These are phyloP conservation scores for Beris morrisii DNA, from an alignment of 2,888 invertebrate genomes.

Conservation along the genomic window DNA sequence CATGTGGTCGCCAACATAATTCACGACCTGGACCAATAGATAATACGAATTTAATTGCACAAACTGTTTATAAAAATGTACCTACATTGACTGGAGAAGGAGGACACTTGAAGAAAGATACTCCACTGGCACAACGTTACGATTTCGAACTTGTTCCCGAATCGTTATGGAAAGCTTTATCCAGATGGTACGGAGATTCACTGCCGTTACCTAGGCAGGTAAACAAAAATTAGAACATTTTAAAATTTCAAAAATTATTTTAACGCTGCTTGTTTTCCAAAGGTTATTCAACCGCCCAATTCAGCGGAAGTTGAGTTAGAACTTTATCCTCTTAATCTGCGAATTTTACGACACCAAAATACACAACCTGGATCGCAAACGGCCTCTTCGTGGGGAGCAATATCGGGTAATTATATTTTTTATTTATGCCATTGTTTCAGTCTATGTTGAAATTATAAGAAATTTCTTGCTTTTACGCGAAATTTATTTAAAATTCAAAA, in stretches of 20 bases:
- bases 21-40: slow-evolving; percentile 72
- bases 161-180: slow-evolving; percentile 82
- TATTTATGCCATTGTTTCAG: not conserved
- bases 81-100: slow-evolving; percentile 85
- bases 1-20: slow-evolving; percentile 60
- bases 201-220: slow-evolving; percentile 75
- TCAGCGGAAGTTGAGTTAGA: slow-evolving; percentile 75
- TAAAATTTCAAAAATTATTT: not conserved
- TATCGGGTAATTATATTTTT: slow-evolving; percentile 45
- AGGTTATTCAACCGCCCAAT: slow-evolving; percentile 72
- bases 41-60: slow-evolving; percentile 70
- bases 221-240: not conserved
- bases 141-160: slow-evolving; percentile 88
- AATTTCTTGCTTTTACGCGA: no score
- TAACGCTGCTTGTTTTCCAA: not conserved
- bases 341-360: slow-evolving; percentile 69
- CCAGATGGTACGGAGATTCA: slow-evolving; percentile 82
- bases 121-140: slow-evolving; percentile 71
- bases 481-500: no score
- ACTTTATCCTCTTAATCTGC: slow-evolving; percentile 77
- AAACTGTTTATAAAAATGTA: slow-evolving; percentile 66
- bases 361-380: slow-evolving; percentile 42
- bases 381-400: slow-evolving; percentile 51
- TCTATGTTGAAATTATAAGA: no score
- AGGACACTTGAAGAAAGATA: slow-evolving; percentile 75